Evolutionary conservation across 1,140 invertebrate genomes (phyloP).

Genomic region (Ladona fulva): DNA sequence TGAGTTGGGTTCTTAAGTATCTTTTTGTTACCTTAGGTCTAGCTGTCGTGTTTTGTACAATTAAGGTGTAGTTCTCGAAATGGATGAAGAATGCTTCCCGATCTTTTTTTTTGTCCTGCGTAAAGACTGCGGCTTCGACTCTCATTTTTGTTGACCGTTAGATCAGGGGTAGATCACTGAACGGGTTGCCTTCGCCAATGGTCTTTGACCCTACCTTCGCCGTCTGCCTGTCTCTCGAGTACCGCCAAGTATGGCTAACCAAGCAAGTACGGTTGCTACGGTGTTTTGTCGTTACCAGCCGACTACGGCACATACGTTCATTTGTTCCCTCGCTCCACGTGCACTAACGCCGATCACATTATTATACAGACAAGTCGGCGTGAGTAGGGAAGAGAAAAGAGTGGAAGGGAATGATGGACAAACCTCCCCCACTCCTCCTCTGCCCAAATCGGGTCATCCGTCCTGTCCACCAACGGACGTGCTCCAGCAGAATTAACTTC

Average conservation of each 20-base stretch:
- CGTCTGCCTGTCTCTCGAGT: background rate
- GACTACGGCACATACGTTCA: background rate
- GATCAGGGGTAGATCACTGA: background rate
- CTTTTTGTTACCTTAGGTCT: too few relatives aligned
- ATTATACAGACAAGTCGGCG: too few relatives aligned
- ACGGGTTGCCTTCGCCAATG: constrained; percentile 1
- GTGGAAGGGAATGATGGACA: constrained; percentile 8
- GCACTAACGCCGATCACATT: background rate
- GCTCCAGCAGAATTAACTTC: background rate
- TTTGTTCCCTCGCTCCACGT: background rate
- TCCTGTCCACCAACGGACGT: background rate
- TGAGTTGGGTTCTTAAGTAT: too few relatives aligned
- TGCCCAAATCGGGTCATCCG: constrained; percentile 6
- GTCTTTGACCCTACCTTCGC: background rate
- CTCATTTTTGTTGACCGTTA: background rate
- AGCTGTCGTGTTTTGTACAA: too few relatives aligned
- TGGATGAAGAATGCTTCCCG: too few relatives aligned
- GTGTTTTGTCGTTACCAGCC: background rate
- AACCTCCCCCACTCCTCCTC: constrained; percentile 1
- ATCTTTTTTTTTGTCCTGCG: background rate
- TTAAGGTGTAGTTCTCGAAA: too few relatives aligned
- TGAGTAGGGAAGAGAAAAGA: background rate
- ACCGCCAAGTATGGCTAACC: background rate
- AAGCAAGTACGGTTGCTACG: background rate
- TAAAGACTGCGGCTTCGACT: background rate